Evolutionary conservation across 2,888 invertebrate species (phyloP).

Genomic region (Caenorhabditis sp.): DNA sequence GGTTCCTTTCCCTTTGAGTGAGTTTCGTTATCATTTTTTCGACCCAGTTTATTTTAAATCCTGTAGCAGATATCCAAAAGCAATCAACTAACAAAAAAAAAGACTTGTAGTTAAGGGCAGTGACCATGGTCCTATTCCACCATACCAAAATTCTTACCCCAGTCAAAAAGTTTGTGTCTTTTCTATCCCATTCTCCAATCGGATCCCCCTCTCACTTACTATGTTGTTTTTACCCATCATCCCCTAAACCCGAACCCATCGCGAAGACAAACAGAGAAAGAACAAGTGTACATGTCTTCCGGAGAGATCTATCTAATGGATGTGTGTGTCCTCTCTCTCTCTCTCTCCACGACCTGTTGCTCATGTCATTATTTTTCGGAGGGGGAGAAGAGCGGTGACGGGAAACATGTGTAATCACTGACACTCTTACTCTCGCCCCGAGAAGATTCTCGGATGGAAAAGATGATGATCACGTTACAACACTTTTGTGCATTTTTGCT

Average conservation of each 20-base stretch:
- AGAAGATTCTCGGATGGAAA: neutral
- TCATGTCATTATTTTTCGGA: slow-evolving; percentile 58
- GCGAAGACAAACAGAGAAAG: slow-evolving; percentile 28
- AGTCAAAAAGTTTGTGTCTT: too few species aligned
- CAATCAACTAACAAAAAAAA: too few species aligned
- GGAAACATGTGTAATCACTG: slow-evolving; percentile 62
- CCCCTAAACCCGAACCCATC: neutral
- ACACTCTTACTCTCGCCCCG: slow-evolving; percentile 7
- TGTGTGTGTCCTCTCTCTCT: neutral
- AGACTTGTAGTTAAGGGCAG: too few species aligned
- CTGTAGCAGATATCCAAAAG: too few species aligned
- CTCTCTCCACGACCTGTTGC: slow-evolving; percentile 49
- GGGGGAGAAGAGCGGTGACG: slow-evolving; percentile 26
- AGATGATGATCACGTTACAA: slow-evolving; percentile 54
- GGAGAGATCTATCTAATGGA: slow-evolving; percentile 40
- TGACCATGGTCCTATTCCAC: too few species aligned
- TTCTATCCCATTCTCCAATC: neutral
- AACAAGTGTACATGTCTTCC: slow-evolving; percentile 50
- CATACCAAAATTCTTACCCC: too few species aligned
- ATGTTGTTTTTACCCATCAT: slow-evolving; percentile 29
- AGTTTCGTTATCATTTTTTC: too few species aligned
- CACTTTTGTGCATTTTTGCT: slow-evolving; percentile 24
- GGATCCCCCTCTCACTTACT: neutral
- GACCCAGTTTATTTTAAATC: too few species aligned
- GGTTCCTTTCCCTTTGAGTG: neutral